Evolutionary conservation across 2,888 invertebrate genomes (phyloP).

Genomic region (Mythimna lalbum): DNA sequence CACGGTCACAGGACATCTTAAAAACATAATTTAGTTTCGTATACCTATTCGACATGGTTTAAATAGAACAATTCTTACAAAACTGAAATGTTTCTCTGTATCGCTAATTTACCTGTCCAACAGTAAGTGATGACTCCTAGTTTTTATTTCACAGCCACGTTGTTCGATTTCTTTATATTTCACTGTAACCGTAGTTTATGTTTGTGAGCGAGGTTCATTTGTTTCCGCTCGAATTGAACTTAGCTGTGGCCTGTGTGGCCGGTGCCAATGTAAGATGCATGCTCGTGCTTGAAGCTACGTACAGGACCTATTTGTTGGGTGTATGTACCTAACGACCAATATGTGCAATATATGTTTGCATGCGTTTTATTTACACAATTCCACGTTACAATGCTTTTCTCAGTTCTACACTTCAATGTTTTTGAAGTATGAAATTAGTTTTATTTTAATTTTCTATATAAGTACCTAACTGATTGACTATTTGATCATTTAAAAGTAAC

Average conservation of each 20-base stretch:
- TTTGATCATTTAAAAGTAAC: too few species aligned
- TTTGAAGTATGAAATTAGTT: neutral
- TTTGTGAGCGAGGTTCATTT: conserved; percentile 27
- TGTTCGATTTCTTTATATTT: conserved; percentile 33
- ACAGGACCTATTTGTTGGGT: neutral
- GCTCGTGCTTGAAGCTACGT: neutral
- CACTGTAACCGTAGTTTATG: conserved; percentile 18
- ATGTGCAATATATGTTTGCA: neutral
- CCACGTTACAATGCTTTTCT: too few species aligned
- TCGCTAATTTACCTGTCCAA: conserved; percentile 5
- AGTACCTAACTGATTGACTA: too few species aligned
- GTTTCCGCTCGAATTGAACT: conserved; percentile 14
- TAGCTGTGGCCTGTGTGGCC: conserved; percentile 8
- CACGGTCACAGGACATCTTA: neutral
- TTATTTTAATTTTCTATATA: neutral
- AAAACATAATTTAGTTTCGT: neutral
- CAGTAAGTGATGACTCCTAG: conserved; percentile 1
- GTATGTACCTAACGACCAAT: neutral
- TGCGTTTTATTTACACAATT: neutral
- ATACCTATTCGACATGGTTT: too few species aligned
- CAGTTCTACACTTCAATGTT: neutral
- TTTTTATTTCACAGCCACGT: conserved; percentile 1
- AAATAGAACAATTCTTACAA: neutral
- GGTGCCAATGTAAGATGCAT: conserved; percentile 22
- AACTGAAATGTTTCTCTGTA: neutral